phyloP scores from a whole-genome alignment of 2,888 invertebrate species.

The Agrilus cyanescens region DNA sequence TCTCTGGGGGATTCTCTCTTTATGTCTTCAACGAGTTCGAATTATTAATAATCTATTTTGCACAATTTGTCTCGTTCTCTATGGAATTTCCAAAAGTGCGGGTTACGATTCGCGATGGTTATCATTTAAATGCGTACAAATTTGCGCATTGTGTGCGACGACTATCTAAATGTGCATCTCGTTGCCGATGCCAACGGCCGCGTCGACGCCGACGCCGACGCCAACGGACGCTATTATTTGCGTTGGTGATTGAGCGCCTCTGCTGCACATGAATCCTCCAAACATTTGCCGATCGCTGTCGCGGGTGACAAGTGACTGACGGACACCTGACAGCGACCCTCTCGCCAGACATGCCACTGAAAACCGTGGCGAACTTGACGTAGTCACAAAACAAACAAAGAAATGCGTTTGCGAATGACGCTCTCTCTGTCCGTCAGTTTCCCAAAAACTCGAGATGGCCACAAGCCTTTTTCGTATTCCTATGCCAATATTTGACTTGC shows the following conservation, averaged over 20 bases:
- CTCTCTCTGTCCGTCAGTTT: background rate
- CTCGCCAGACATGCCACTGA: conserved; percentile 16
- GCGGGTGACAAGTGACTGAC: conserved; percentile 23
- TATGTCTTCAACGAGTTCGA: too few relatives aligned
- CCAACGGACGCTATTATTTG: conserved; percentile 17
- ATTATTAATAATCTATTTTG: too few relatives aligned
- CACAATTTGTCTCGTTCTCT: too few relatives aligned
- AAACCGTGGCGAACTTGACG: conserved; percentile 10
- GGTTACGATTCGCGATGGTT: too few relatives aligned
- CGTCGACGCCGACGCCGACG: conserved; percentile 9
- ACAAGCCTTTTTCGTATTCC: too few relatives aligned
- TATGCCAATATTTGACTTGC: too few relatives aligned
- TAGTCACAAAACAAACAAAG: background rate
- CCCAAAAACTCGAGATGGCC: background rate
- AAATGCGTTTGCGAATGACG: background rate
- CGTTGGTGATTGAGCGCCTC: conserved; percentile 18
- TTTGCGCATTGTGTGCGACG: conserved; percentile 15
- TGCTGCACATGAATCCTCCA: conserved; percentile 21
- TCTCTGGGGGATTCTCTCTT: too few relatives aligned
- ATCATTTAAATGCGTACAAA: conserved; percentile 13
- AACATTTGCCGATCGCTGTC: conserved; percentile 24
- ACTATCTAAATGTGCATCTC: conserved; percentile 4
- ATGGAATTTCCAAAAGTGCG: too few relatives aligned
- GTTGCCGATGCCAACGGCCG: conserved; percentile 13
- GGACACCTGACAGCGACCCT: conserved; percentile 18